phyloP scores from a whole-genome alignment of 2,888 invertebrate genomes.

The Molorchus minor region DNA sequence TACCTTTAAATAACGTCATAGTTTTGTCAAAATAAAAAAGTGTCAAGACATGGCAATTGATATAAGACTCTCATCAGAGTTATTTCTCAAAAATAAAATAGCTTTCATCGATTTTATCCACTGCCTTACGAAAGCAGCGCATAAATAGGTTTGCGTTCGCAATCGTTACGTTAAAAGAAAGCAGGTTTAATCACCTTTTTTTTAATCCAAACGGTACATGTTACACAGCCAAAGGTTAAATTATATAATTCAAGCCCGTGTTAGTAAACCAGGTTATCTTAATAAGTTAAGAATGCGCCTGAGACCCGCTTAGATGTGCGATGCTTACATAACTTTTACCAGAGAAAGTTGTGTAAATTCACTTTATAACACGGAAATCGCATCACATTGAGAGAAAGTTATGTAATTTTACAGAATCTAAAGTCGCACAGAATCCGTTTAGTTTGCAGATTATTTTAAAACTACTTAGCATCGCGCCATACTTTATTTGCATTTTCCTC shows the following conservation, averaged over 20 bases:
- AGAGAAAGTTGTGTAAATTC: slow-evolving; percentile 14
- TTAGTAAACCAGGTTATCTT: neutral
- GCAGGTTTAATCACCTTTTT: neutral
- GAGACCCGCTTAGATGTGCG: neutral
- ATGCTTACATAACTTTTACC: neutral
- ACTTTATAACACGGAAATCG: slow-evolving; percentile 5
- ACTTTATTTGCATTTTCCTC: neutral
- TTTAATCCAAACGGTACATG: neutral
- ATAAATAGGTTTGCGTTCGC: too few species aligned
- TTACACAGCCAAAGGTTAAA: neutral
- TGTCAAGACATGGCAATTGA: too few species aligned
- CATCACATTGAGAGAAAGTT: neutral
- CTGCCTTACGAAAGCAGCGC: too few species aligned
- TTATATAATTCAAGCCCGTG: neutral
- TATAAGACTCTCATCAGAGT: too few species aligned
- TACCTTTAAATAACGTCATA: too few species aligned
- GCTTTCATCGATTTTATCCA: too few species aligned
- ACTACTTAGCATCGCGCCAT: too few species aligned
- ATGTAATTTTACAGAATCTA: neutral
- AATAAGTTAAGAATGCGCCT: neutral
- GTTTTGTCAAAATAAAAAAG: too few species aligned
- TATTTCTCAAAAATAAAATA: too few species aligned
- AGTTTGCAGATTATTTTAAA: too few species aligned
- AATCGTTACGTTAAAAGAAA: too few species aligned
- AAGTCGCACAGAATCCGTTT: too few species aligned